Evolutionary conservation across 1,140 invertebrate species (phyloP), one percentile per base, ranked within the genome.

Genomic region (Drosophila lini): DNA sequence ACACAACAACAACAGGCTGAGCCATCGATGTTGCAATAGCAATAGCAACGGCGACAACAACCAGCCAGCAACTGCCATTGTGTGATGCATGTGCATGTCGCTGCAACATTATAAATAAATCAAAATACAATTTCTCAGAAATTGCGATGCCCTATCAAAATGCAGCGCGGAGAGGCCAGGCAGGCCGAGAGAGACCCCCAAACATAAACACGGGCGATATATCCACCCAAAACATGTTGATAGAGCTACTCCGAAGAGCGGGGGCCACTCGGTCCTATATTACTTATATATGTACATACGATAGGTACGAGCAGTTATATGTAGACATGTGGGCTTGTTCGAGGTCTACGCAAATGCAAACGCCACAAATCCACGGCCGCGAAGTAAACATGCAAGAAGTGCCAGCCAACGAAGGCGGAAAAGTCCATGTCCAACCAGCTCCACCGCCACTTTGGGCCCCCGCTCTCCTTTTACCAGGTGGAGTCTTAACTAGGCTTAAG

Each of bases 71-170:
- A 61, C 44, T 76, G 45, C 63, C 45, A 60, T 74, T 55, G 38
- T 69, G 76, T 57, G 45, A 67, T 90, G 80, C 74, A 77, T 79
- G 80, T 83, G 83, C 89, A 91, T 91, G 88, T 91, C 84, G 83
- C 73, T 80, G 89, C 62, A 85, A 91, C 89, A 91, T 91, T 91
- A 91, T 91, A 91, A 91, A 91, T 91, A 91, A 91, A 91, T 91
- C 89, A 91, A 91, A 91, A 91, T 91, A 91, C 89, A 91, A 91
- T 91, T 91, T 91, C 89, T 91, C 73, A 91, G 89, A 91, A 91
- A 91, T 89, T 82, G 89, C 82, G 89, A 91, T 91, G 90, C 75
- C 84, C 82, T 91, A 91, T 91, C 88, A 81, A 88, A 88, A 80
- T 88, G 78, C 86, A 77, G 19, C 40, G 36, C 47, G 42, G 44